Percentiles rank a stretch among this genome's conserved stretches.
Conservation (phyloP, 2,113 vertebrate species). For the Globicephala melas region DNA sequence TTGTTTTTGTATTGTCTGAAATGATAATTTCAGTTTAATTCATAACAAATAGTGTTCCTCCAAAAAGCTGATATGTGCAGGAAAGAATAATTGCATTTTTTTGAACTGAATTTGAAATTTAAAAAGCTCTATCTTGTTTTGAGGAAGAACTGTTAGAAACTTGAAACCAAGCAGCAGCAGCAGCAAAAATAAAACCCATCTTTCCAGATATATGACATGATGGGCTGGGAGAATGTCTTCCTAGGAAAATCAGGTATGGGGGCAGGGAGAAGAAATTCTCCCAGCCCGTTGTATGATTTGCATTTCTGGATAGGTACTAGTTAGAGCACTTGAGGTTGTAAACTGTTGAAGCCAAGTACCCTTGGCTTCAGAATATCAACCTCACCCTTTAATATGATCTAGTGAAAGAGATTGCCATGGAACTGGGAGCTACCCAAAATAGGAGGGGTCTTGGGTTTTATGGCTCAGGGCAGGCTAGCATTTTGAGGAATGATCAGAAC, state of each 20-base stretch:
- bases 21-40: conserved; percentile 19
- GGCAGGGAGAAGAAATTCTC: background rate
- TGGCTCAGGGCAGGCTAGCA: background rate
- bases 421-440: background rate
- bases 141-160: conserved; percentile 4
- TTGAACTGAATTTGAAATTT: background rate
- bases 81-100: background rate
- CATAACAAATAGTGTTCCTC: background rate
- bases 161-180: background rate
- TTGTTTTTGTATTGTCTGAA: background rate
- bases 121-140: background rate
- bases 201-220: background rate
- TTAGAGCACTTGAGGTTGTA: background rate
- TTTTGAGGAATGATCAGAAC: background rate
- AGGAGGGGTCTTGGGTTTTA: background rate
- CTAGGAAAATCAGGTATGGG: background rate
- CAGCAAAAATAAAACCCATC: background rate
- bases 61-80: background rate
- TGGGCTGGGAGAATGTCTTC: background rate
- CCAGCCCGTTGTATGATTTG: background rate
- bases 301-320: background rate
- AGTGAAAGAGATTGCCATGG: background rate
- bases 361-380: background rate
- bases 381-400: background rate
- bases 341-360: background rate